phyloP scores from a whole-genome alignment of 2,797 vertebrate species.

The Catharus ustulatus region DNA sequence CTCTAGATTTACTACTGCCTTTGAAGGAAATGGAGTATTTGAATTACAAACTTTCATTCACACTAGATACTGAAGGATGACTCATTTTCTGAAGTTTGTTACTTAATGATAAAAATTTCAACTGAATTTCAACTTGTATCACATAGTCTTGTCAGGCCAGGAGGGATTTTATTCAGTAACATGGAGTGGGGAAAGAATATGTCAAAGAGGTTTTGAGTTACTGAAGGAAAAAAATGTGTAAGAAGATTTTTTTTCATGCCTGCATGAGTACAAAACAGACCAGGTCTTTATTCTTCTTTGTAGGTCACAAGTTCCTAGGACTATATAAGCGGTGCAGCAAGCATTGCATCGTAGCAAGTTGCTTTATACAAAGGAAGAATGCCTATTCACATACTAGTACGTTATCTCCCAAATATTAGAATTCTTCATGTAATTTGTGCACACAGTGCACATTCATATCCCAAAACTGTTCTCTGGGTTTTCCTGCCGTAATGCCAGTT shows the following conservation, averaged over 20 bases:
- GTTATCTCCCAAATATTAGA: neutral
- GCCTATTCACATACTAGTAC: neutral
- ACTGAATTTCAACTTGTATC: slow-evolving; percentile 7
- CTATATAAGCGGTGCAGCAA: neutral
- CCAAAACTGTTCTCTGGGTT: neutral
- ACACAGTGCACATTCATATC: neutral
- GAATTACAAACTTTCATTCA: slow-evolving; percentile 25
- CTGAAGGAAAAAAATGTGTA: neutral
- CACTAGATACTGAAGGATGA: neutral
- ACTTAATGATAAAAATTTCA: slow-evolving; percentile 14
- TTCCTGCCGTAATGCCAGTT: neutral
- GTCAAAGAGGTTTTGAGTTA: neutral
- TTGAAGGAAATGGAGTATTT: neutral
- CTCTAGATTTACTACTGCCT: neutral
- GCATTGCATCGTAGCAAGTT: neutral
- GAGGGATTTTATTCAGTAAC: neutral
- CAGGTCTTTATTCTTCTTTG: neutral
- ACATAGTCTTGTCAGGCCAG: neutral
- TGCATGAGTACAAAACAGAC: neutral
- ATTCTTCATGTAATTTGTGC: neutral
- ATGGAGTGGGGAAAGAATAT: neutral
- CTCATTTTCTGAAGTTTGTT: slow-evolving; percentile 21
- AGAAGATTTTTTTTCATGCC: neutral
- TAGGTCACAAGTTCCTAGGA: neutral
- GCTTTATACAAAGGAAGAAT: neutral